Evolutionary conservation across 2,888 invertebrate genomes (phyloP), one percentile per base, ranked within the genome.

Genomic region (Plagodis pulveraria): DNA sequence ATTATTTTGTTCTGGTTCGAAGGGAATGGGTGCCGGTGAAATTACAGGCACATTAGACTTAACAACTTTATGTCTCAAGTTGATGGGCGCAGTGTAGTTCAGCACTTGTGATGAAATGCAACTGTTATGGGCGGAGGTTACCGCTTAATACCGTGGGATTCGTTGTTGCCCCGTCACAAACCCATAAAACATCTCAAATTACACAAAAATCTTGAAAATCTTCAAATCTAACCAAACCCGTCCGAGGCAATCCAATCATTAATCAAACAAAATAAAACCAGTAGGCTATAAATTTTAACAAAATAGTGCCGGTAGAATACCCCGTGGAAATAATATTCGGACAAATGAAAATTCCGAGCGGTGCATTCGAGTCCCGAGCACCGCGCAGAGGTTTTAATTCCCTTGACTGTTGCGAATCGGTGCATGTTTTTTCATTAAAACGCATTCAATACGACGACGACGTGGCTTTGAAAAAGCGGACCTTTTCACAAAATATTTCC

Each of bases 361-460:
- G 83, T 84, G 86, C 84, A 87, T 84, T 84, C 78, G 80, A 74
- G 80, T 81, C 81, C 81, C 78, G 80, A 81, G 80, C 79, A 75
- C 78, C 80, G 83, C 81, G 80, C 81, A 78, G 82, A 81, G 88
- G 84, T 84, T 90, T 91, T 91, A 92, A 91, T 91, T 91, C 91
- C 91, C 91, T 89, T 87, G 91, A 86, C 91, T 91, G 89, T 89
- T 83, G 85, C 88, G 89, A 91, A 89, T 91, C 89, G 90, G 90
- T 85, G 90, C 89, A 89, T 91, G 91, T 91, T 91, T 91, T 92
- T 92, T 91, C 91, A 91, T 91, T 91, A 91, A 91, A 92, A 90
- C 91, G 87, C 89, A 92, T 92, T 92, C 91, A 92, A 91, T 91
- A 89, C 89, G 84, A 87, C 89, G 85, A 86, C 87, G 89, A 89